A percentile compares a stretch with the other conserved stretches of the same genome.
Conservation (phyloP, 2,797 vertebrate genomes). For the Parauchenoglanis ngamensis region DNA sequence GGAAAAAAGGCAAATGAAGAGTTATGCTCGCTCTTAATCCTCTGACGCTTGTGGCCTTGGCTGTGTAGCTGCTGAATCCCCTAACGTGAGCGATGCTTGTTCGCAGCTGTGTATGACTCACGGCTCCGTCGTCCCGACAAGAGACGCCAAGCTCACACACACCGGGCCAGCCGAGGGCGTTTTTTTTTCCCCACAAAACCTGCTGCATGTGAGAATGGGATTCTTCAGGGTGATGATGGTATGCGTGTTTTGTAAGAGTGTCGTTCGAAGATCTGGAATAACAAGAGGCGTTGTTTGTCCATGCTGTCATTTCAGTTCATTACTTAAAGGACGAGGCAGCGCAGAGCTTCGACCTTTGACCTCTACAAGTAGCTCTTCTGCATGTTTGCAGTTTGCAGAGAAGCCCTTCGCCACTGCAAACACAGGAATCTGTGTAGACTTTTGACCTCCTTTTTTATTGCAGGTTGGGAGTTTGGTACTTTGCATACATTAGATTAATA, state of each 20-base stretch:
- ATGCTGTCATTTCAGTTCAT: constrained; percentile 21
- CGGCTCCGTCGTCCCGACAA: not conserved
- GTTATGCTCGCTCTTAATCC: constrained; percentile 48
- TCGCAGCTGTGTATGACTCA: constrained; percentile 45
- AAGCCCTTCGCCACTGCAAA: not conserved
- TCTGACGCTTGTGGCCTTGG: constrained; percentile 54
- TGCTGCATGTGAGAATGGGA: constrained; percentile 36
- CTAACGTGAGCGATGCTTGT: constrained; percentile 26
- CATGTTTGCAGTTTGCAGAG: constrained; percentile 3
- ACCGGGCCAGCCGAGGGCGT: not conserved
- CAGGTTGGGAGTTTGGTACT: constrained; percentile 37
- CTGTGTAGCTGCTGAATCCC: constrained; percentile 42
- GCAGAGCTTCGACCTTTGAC: not conserved
- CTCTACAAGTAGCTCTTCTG: not conserved
- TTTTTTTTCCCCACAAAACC: not conserved
- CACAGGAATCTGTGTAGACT: not conserved
- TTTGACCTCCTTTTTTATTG: constrained; percentile 33
- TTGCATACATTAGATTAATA: constrained; percentile 27
- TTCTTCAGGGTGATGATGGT: constrained; percentile 22
- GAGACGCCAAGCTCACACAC: not conserved
- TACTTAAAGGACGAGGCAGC: constrained; percentile 4
- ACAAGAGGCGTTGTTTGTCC: not conserved
- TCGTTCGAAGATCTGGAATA: not conserved
- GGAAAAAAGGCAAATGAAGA: constrained; percentile 65
- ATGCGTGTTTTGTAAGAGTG: not conserved